A percentile compares a stretch with the other conserved stretches of the same genome.
These are phyloP conservation scores for Channa maculata DNA, from an alignment of 2,113 vertebrate genomes.

Conservation along the genomic window DNA sequence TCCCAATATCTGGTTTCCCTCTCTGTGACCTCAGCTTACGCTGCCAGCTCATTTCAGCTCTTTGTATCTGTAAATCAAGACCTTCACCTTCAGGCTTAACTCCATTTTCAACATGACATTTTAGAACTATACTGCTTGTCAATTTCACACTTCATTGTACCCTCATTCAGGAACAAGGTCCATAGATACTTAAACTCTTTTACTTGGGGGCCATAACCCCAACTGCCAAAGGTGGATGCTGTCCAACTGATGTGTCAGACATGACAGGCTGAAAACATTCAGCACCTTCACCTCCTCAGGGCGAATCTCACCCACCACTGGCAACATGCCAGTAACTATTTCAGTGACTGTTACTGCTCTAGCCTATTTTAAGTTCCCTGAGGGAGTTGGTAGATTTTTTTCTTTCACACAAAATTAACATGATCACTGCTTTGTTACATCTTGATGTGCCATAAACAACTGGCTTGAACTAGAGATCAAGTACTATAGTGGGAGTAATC, in stretches of 20 bases:
- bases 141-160: slow-evolving; percentile 42
- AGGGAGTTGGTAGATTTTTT: too few species aligned
- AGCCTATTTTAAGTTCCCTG: not conserved
- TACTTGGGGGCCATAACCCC: not conserved
- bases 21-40: slow-evolving; percentile 20
- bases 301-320: slow-evolving; percentile 9
- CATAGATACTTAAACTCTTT: slow-evolving; percentile 33
- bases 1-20: slow-evolving; percentile 16
- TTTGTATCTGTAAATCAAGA: slow-evolving; percentile 57
- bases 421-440: not conserved
- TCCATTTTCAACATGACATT: slow-evolving; percentile 54
- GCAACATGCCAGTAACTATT: slow-evolving; percentile 18
- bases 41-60: slow-evolving; percentile 36
- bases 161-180: slow-evolving; percentile 33
- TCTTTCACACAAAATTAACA: too few species aligned
- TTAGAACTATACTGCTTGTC: slow-evolving; percentile 36
- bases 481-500: not conserved
- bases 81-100: slow-evolving; percentile 44
- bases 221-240: slow-evolving; percentile 22
- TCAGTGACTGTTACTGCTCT: slow-evolving; percentile 3
- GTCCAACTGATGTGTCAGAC: slow-evolving; percentile 29
- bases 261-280: slow-evolving; percentile 23
- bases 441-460: not conserved
- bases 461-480: not conserved
- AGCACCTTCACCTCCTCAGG: not conserved